phyloP scores from a whole-genome alignment of 2,888 invertebrate genomes.

The Prostheceraeus crozeri region DNA sequence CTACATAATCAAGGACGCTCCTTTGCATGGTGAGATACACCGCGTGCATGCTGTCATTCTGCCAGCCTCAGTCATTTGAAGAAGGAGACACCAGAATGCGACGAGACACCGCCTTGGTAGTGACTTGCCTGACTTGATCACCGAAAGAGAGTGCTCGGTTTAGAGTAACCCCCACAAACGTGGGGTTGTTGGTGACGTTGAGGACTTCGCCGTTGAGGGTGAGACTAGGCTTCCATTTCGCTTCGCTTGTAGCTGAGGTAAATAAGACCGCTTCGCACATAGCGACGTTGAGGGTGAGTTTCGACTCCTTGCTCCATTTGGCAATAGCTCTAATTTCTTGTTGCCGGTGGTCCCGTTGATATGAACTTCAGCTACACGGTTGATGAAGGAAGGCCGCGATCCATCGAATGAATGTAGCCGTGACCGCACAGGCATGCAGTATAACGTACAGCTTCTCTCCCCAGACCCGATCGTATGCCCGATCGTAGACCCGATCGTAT shows the following conservation, averaged over 20 bases:
- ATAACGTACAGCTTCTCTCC: no score
- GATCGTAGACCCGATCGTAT: no score
- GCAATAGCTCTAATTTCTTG: not conserved
- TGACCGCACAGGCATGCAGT: no score
- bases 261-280: not conserved
- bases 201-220: not conserved
- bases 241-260: not conserved
- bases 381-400: not conserved
- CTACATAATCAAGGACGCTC: no score
- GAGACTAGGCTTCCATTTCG: not conserved
- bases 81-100: no score
- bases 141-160: not conserved
- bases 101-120: not conserved
- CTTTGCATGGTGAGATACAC: no score
- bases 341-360: slow-evolving; percentile 3
- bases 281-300: not conserved
- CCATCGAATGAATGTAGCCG: no score
- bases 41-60: no score
- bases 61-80: no score
- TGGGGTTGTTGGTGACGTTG: not conserved
- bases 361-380: not conserved
- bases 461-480: no score
- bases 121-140: slow-evolving; percentile 1
- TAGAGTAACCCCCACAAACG: not conserved
- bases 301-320: slow-evolving; percentile 15